These are phyloP conservation scores for Calypte anna DNA, from an alignment of 2,113 vertebrate species.

Conservation along the genomic window DNA sequence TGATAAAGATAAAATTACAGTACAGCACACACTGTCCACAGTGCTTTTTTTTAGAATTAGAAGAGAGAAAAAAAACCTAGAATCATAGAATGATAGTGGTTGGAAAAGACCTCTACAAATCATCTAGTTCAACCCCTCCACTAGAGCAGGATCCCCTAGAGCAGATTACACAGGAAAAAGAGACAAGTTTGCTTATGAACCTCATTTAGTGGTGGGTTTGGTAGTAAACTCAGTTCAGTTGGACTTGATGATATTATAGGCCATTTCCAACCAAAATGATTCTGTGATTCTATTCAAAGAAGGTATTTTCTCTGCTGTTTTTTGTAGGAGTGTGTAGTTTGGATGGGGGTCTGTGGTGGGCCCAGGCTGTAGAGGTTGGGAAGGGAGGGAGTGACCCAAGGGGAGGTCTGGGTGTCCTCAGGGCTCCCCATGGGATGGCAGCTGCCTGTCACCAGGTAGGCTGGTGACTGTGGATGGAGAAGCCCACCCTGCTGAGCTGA, in stretches of 20 bases:
- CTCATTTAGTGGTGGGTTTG: too few relatives aligned
- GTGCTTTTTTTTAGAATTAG: not conserved
- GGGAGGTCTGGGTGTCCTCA: not conserved
- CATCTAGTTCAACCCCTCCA: too few relatives aligned
- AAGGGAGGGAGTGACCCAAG: fast-evolving
- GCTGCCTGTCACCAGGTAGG: not conserved
- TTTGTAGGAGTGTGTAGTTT: not conserved
- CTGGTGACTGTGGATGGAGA: not conserved
- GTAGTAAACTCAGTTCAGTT: too few relatives aligned
- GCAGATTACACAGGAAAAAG: too few relatives aligned
- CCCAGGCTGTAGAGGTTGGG: not conserved
- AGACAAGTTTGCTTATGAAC: too few relatives aligned
- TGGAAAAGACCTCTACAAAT: too few relatives aligned
- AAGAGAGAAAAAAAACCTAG: not conserved
- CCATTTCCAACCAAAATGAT: too few relatives aligned
- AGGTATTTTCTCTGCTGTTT: not conserved
- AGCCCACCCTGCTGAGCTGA: not conserved
- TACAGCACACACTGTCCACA: not conserved
- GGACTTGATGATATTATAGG: too few relatives aligned
- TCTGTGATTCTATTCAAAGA: not conserved
- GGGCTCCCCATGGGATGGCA: fast-evolving
- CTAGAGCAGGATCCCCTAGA: too few relatives aligned
- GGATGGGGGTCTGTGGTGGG: not conserved
- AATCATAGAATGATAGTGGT: too few relatives aligned
- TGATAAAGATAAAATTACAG: not conserved